A percentile compares a stretch with the other conserved stretches of the same genome.
phyloP scores from a whole-genome alignment of 2,113 vertebrate genomes.

The Pristiophorus japonicus region DNA sequence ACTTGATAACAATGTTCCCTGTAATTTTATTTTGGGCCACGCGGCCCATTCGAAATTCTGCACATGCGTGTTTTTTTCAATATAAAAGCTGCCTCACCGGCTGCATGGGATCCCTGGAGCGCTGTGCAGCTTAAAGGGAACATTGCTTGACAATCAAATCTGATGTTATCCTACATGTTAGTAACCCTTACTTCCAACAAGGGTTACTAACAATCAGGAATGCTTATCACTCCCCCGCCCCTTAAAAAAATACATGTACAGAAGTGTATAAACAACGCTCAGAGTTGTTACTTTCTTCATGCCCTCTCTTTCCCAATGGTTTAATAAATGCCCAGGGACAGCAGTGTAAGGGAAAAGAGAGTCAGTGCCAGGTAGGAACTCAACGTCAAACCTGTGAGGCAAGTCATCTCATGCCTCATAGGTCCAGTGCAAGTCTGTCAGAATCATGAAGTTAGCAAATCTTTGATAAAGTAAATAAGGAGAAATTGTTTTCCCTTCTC shows the following conservation, averaged over 20 bases:
- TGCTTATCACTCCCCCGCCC: not conserved
- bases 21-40: too few relatives aligned
- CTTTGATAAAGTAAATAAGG: not conserved
- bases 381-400: not conserved
- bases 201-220: not conserved
- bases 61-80: too few relatives aligned
- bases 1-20: not conserved
- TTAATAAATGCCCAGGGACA: not conserved
- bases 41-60: too few relatives aligned
- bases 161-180: not conserved
- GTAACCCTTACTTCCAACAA: not conserved
- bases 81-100: too few relatives aligned
- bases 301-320: not conserved
- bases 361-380: not conserved
- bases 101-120: too few relatives aligned
- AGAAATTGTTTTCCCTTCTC: too few relatives aligned
- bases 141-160: not conserved
- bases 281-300: not conserved
- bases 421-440: not conserved
- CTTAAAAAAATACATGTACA: not conserved
- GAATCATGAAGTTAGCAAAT: too few relatives aligned
- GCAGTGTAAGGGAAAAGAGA: not conserved
- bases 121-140: too few relatives aligned
- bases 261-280: not conserved
- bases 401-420: not conserved